Evolutionary conservation across 2,113 vertebrate species (phyloP).

Genomic region (Sinocyclocheilus grahami): DNA sequence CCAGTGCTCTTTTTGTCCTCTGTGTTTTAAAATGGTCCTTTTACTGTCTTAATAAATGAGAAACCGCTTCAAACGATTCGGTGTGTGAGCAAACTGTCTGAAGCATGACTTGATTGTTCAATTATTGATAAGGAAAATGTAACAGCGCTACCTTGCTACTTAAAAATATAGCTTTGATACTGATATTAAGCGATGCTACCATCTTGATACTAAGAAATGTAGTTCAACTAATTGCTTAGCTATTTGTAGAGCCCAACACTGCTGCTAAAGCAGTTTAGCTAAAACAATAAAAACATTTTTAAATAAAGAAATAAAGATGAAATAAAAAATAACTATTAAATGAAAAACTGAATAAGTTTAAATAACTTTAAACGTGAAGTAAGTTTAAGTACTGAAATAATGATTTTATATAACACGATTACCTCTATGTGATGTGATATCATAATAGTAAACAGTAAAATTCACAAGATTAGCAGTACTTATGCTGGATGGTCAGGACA

Average conservation of each 20-base stretch:
- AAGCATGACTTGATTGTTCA: not conserved
- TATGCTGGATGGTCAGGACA: not conserved
- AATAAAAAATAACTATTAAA: not conserved
- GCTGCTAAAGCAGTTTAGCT: not conserved
- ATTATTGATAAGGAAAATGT: not conserved
- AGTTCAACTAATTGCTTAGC: not conserved
- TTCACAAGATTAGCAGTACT: not conserved
- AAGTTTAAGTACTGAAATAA: not conserved
- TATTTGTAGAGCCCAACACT: not conserved
- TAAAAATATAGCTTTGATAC: not conserved
- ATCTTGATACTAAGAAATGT: not conserved
- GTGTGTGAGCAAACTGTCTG: not conserved
- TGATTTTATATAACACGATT: no score
- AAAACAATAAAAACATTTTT: not conserved
- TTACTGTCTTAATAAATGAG: not conserved
- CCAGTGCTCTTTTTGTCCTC: not conserved
- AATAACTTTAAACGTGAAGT: not conserved
- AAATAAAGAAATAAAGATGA: not conserved
- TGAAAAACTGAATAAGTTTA: not conserved
- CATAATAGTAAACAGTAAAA: not conserved
- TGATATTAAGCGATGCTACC: not conserved
- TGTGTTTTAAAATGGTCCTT: not conserved
- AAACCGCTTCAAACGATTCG: not conserved
- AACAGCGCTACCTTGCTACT: not conserved
- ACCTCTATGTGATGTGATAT: no score